These are phyloP conservation scores for Caenorhabditis imperialis DNA, from an alignment of 2,888 invertebrate genomes.

Conservation along the genomic window DNA sequence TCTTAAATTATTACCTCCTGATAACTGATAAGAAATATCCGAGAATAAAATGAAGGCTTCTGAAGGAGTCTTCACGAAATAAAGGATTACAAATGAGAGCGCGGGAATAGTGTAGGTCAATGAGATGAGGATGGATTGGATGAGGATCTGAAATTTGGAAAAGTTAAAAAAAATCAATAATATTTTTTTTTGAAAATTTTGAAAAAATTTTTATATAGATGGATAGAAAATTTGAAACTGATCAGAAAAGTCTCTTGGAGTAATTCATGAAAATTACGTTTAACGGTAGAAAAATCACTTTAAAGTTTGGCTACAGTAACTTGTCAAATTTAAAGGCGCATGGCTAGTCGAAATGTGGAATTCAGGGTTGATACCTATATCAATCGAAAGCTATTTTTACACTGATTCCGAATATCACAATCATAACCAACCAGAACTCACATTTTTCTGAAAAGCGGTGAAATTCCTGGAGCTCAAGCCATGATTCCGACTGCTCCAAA, in stretches of 20 bases:
- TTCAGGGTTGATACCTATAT: no score
- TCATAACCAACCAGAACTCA: not conserved
- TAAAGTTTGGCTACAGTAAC: conserved; percentile 1
- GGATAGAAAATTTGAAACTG: not conserved
- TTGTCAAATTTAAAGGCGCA: no score
- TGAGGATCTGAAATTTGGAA: conserved; percentile 16
- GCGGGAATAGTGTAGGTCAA: conserved; percentile 23
- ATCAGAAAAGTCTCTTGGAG: no score
- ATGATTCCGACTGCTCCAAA: conserved; percentile 5
- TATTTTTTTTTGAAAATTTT: no score
- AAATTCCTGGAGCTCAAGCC: not conserved
- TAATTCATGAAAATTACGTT: no score
- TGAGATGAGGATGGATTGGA: conserved; percentile 19
- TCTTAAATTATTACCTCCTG: conserved; percentile 20
- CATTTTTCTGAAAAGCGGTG: conserved; percentile 24
- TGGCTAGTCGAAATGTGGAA: no score
- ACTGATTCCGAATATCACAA: no score
- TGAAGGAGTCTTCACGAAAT: not conserved
- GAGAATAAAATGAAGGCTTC: conserved; percentile 1
- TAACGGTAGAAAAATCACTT: conserved; percentile 16
- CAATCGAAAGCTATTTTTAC: no score
- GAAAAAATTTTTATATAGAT: no score
- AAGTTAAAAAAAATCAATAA: no score
- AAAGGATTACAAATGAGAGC: conserved; percentile 9
- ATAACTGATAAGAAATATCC: conserved; percentile 36